These are phyloP conservation scores for Diaperis boleti DNA, from an alignment of 2,888 invertebrate genomes.

Conservation along the genomic window DNA sequence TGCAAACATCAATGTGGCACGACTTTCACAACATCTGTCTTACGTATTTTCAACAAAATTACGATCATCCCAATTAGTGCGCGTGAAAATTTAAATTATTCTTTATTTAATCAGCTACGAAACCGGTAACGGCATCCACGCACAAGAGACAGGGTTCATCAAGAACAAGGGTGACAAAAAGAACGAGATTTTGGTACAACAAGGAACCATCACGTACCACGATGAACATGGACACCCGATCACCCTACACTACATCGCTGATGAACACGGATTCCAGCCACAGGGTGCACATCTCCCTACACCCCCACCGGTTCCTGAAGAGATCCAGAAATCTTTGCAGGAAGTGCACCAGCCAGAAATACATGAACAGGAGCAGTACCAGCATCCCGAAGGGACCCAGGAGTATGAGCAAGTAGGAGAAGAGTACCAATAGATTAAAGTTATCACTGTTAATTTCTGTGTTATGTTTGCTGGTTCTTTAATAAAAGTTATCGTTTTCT, in stretches of 20 bases:
- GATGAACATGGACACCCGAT: constrained; percentile 80
- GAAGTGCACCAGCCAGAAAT: constrained; percentile 51
- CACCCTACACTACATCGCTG: constrained; percentile 75
- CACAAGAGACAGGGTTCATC: constrained; percentile 77
- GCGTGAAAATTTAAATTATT: constrained; percentile 21
- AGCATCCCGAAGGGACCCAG: background rate
- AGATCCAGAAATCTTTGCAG: constrained; percentile 77
- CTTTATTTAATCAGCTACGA: constrained; percentile 70
- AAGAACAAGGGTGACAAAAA: constrained; percentile 78
- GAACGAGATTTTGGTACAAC: constrained; percentile 75
- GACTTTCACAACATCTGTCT: constrained; percentile 40
- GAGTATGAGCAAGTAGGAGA: constrained; percentile 11
- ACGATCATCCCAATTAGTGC: constrained; percentile 15
- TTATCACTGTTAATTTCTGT: constrained; percentile 22
- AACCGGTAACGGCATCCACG: constrained; percentile 80
- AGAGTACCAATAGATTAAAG: constrained; percentile 21
- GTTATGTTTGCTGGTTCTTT: constrained; percentile 5
- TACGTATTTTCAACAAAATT: constrained; percentile 15
- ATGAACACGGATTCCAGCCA: constrained; percentile 75
- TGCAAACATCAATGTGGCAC: constrained; percentile 31
- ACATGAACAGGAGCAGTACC: constrained; percentile 24
- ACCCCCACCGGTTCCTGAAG: constrained; percentile 83
- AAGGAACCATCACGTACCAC: constrained; percentile 78
- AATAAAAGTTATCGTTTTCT: constrained; percentile 3
- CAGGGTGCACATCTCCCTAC: constrained; percentile 82